Conservation (phyloP, 2,113 vertebrate genomes). For the Crypturellus undulatus region DNA sequence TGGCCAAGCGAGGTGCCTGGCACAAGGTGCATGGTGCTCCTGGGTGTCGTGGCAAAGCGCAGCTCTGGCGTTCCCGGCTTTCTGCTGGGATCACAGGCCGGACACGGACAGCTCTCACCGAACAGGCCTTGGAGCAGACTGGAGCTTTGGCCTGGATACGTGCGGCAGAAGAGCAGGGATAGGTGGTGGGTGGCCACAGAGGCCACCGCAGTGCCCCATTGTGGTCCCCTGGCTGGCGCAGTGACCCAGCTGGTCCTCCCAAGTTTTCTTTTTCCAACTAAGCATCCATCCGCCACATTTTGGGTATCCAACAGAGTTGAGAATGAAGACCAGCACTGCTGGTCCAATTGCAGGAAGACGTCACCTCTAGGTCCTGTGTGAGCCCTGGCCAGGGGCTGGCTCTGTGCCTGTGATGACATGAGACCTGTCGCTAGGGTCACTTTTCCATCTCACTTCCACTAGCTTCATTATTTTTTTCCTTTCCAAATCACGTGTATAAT, state of each 20-base stretch:
- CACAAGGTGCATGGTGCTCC: background rate
- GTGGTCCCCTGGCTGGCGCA: background rate
- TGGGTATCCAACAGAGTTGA: background rate
- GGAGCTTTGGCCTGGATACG: background rate
- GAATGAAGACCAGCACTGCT: background rate
- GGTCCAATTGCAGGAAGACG: background rate
- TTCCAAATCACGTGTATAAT: background rate
- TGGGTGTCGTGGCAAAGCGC: background rate
- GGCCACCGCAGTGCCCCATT: background rate
- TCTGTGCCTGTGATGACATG: background rate
- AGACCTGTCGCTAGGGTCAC: background rate
- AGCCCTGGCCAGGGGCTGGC: background rate
- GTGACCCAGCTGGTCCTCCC: background rate
- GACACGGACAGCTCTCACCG: background rate
- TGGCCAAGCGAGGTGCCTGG: background rate
- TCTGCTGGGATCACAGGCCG: background rate
- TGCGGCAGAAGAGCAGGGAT: background rate
- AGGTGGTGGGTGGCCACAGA: background rate
- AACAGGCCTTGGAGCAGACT: background rate
- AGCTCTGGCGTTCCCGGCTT: background rate
- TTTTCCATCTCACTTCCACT: background rate
- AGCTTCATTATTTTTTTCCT: background rate
- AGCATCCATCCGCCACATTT: background rate
- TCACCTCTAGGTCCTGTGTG: background rate
- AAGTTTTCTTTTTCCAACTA: background rate